Base-by-base conservation (phyloP, 2,113 vertebrate genomes). In the Pelecanoides urinatrix region DNA sequence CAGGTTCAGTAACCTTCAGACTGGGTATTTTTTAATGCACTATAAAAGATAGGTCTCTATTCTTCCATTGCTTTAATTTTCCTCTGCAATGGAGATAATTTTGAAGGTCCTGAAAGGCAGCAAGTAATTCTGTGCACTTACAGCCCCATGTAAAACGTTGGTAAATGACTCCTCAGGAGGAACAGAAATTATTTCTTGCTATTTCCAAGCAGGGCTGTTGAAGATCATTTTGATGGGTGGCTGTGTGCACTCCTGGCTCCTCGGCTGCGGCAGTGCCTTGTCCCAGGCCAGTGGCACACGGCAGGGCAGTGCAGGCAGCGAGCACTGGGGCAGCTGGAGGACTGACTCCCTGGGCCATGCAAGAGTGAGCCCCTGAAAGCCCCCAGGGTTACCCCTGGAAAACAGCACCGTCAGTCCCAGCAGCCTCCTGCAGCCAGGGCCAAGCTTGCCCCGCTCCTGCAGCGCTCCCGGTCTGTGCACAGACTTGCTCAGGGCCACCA, bases 1-100 rank as follows among this genome's bases (percentile, higher is more conserved):
- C 71, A 91, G 95, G 93, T 93, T 94, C 94, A 63, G 92, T 91
- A 90, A 97, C 97, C 96, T 97, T 97, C 96, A 95, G 88, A 19
- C 79, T 78, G 62, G 76, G 52, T 56, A 36, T 74, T 95, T 93
- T 91, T 90, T 86, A 95, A 91, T 83, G 93, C 67, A 76, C 81
- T 92, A 92, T 78, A 82, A 96, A 94, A 90, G 93, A 91, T 49
- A 68, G 86, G 67, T 73, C 71, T 86, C 96, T 65, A 76, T 95
- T 96, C 92, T 91, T 83, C 92, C 56, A 8, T 49, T 67, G 90
- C 92, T 96, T 97, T 97, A 96, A 97, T 97, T 94, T 90, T 62
- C 81, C 80, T 42, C 84, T 22, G 82, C 82, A 71, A 85, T 52
- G 74, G 76, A 95, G 93, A 94, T 94, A 63, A 87, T 95, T 96